Evolutionary conservation across 2,888 invertebrate species (phyloP).

Genomic region (Luperina testacea): DNA sequence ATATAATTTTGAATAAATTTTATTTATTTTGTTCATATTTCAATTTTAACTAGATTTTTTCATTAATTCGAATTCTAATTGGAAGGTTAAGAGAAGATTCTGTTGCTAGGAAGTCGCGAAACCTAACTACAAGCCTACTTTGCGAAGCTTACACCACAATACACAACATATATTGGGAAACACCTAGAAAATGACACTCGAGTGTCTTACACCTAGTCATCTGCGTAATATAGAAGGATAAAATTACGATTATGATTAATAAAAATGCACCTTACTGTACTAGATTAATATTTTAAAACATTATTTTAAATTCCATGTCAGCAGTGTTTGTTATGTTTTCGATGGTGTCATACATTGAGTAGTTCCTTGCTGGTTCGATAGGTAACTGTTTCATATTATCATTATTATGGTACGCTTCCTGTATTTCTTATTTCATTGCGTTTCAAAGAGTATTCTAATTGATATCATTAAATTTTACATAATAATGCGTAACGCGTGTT

Average conservation of each 20-base stretch:
- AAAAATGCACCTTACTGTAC: conserved; percentile 87
- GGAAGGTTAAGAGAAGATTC: conserved; percentile 88
- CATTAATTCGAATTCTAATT: conserved; percentile 83
- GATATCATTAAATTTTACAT: conserved; percentile 77
- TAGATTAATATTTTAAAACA: conserved; percentile 83
- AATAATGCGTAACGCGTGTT: conserved; percentile 79
- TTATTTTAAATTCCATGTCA: conserved; percentile 74
- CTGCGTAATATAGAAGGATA: conserved; percentile 86
- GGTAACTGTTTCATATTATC: conserved; percentile 75
- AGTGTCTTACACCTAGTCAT: conserved; percentile 84
- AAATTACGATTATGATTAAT: conserved; percentile 87
- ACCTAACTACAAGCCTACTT: conserved; percentile 88
- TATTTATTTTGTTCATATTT: conserved; percentile 81
- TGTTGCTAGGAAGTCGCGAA: conserved; percentile 88
- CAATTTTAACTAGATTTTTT: conserved; percentile 76
- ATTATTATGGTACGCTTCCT: conserved; percentile 63
- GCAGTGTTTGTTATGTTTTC: conserved; percentile 65
- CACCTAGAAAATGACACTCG: conserved; percentile 85
- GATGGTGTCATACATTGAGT: conserved; percentile 53
- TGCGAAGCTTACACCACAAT: conserved; percentile 86
- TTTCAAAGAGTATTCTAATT: conserved; percentile 69
- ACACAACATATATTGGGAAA: conserved; percentile 87
- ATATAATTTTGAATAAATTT: conserved; percentile 69
- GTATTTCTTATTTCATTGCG: conserved; percentile 65
- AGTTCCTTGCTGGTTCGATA: conserved; percentile 64